Base-by-base conservation (phyloP, 2,888 invertebrate species). In the Punctoribates punctum region DNA sequence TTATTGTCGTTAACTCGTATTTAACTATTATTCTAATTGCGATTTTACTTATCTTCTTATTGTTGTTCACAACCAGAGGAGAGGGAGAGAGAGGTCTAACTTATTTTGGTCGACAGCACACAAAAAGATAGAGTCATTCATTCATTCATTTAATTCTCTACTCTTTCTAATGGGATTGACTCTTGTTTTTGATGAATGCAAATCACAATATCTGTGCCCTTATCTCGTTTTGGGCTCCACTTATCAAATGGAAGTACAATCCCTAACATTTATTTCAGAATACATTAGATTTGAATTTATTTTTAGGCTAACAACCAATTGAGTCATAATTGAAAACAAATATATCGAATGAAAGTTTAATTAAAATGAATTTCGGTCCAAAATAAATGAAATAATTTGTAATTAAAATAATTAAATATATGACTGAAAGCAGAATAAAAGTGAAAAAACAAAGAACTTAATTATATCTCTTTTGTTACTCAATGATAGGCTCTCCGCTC, bases 1-100 rank as follows among this genome's bases (percentile, higher is more conserved):
- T 48, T 48, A 48, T 48, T 48, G 46, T 17, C 17, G 15, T 48
- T 48, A 48, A 48, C 46, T 48, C 2, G 46, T 11, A 17, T 48
- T 48, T 48, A 48, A 17, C 15, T 48, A 48, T 48, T 57, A 57
- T 57, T 57, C 57, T 57, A 57, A 57, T 57, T 57, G 57, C 57
- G n/a, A 57, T 57, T 57, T 57, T 13, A 57, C 57, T 57, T 57
- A 57, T 57, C 23, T n/a, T 57, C 34, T 34, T 34, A 34, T 34
- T 34, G 34, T 34, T 34, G 4, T 34, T 34, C 34, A 34, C 48
- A 15, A 46, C 46, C 15, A 46, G 15, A 46, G 46, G 9, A 46
- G 8, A 46, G 15, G 46, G n/a, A 51, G 8, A n/a, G 51, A 51
- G 23, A 57, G 6, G 46, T 15, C 15, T 34, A 13, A 48, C 46